These are phyloP conservation scores for Brenthis daphne DNA, from an alignment of 2,888 invertebrate genomes.

Conservation along the genomic window DNA sequence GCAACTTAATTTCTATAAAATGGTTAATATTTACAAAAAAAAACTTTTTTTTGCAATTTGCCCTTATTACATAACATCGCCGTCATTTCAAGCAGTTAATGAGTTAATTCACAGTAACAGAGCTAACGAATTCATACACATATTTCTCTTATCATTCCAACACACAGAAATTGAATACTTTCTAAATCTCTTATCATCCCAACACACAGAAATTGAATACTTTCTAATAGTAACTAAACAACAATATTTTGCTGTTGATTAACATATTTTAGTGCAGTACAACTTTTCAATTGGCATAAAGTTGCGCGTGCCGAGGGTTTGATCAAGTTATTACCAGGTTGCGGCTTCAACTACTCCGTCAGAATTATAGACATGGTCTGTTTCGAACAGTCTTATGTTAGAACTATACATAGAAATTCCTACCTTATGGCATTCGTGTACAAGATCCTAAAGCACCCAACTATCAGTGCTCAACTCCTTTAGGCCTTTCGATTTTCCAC, in stretches of 20 bases:
- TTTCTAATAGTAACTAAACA: neutral
- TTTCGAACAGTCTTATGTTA: constrained; percentile 47
- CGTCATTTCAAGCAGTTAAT: too few species aligned
- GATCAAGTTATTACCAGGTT: constrained; percentile 80
- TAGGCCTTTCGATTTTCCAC: constrained; percentile 36
- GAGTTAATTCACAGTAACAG: too few species aligned
- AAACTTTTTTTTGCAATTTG: too few species aligned
- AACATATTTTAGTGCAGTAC: constrained; percentile 64
- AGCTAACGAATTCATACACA: too few species aligned
- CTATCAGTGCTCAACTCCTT: constrained; percentile 18
- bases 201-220: neutral
- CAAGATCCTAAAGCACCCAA: constrained; percentile 16
- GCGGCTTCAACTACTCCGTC: constrained; percentile 63
- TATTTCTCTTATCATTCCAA: too few species aligned
- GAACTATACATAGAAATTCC: constrained; percentile 9
- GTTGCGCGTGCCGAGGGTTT: constrained; percentile 65
- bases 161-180: neutral
- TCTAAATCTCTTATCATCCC: neutral
- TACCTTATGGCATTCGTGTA: constrained; percentile 13
- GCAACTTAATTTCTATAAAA: too few species aligned
- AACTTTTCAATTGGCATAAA: constrained; percentile 76
- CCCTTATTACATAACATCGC: too few species aligned
- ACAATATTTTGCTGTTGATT: constrained; percentile 43
- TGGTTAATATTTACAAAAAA: too few species aligned
- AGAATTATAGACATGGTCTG: constrained; percentile 48